phyloP scores from a whole-genome alignment of 1,140 invertebrate genomes.

The Thalassaphorura encarpata region DNA sequence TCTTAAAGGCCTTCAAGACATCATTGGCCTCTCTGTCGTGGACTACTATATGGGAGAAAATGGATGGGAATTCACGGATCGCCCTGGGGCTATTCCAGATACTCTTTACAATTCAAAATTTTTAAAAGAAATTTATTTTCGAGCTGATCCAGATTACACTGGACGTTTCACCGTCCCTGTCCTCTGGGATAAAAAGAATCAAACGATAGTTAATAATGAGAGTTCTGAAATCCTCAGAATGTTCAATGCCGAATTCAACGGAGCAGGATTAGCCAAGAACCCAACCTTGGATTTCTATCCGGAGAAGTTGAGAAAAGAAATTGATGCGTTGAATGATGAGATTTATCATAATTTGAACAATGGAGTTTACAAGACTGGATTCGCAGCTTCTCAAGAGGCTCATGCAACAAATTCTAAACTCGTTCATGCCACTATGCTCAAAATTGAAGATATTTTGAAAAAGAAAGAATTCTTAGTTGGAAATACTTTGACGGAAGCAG shows the following conservation, averaged over 20 bases:
- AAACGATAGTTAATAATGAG: constrained; percentile 28
- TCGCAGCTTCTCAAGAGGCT: constrained; percentile 14
- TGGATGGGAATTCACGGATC: constrained; percentile 23
- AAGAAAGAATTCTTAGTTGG: constrained; percentile 17
- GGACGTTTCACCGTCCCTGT: constrained; percentile 27
- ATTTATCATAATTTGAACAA: constrained; percentile 21
- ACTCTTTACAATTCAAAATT: constrained; percentile 9
- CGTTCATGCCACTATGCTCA: constrained; percentile 18
- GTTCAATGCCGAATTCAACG: constrained; percentile 24
- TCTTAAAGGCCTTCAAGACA: constrained; percentile 22
- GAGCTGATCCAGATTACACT: constrained; percentile 17
- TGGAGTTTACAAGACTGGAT: constrained; percentile 28
- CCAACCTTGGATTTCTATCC: constrained; percentile 23
- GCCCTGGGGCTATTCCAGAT: constrained; percentile 23
- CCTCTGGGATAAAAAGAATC: constrained; percentile 27
- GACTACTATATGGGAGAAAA: constrained; percentile 14
- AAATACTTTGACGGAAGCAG: constrained; percentile 21
- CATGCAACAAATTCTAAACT: constrained; percentile 21
- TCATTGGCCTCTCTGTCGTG: constrained; percentile 23
- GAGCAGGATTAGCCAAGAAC: constrained; percentile 10
- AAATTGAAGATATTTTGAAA: constrained; percentile 14
- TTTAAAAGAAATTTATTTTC: constrained; percentile 21
- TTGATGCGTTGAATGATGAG: constrained; percentile 19
- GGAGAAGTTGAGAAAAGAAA: background rate
- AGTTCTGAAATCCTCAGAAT: constrained; percentile 28